Evolutionary conservation across 2,888 invertebrate species (phyloP), one percentile per base, ranked within the genome.

Genomic region (Drosophila kambysellisi): DNA sequence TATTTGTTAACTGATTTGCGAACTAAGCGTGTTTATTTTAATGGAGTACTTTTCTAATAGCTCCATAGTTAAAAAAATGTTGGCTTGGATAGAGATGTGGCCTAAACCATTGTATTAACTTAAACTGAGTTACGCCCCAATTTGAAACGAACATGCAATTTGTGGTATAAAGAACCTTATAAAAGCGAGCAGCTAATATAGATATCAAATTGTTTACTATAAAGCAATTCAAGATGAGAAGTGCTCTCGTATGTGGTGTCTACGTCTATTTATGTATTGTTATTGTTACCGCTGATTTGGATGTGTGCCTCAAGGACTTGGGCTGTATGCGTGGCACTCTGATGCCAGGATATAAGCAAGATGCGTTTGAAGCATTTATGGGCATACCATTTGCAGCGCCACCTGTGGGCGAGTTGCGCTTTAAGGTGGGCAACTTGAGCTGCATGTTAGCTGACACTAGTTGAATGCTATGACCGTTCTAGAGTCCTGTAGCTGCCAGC

Each of bases 321-420:
- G 92, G 91, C 2, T 92, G 92, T 43, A n/a, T 93, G 12, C 67
- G 74, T 39, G 92, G 93, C 4, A 86, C 59, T 0, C 50, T 74
- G 6, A 85, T 86, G 88, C 81, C 88, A 12, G 92, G 91, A 12
- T 90, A 79, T 68, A 76, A 80, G n/a, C 79, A 37, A n/a, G 77
- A 79, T 5, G 67, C 79, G 0, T 92, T 89, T 74, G 92, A 93
- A 57, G 93, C 89, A n/a, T 93, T 92, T 62, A 66, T 92, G 72
- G 93, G 93, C 30, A 89, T 93, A 20, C 93, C 93, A 4, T 93
- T 75, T 75, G 93, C 92, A 3, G 73, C 88, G 70, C 92, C 93
- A n/a, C 93, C 93, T 0, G 61, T 92, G 11, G 91, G 89, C 3
- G 68, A 87, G 9, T 70, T 93, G 4, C 76, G 93, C 57, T 91